Evolutionary conservation across 2,113 vertebrate genomes (phyloP).

Genomic region (Anoplopoma fimbria): DNA sequence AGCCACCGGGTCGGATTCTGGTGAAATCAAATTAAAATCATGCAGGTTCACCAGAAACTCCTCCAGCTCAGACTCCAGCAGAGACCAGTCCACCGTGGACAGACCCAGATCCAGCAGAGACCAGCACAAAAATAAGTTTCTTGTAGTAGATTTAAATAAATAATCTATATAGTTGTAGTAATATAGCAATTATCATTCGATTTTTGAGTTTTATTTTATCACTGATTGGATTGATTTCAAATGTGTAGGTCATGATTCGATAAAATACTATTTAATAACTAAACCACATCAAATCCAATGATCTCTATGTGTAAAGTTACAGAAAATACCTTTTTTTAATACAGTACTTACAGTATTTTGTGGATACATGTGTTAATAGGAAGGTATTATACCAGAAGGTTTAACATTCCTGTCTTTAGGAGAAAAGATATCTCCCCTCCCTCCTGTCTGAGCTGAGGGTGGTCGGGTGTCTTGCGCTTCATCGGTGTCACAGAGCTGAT

Average conservation of each 20-base stretch:
- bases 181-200: neutral
- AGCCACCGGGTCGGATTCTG: too few relatives aligned
- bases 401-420: neutral
- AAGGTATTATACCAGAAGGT: neutral
- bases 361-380: neutral
- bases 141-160: neutral
- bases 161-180: neutral
- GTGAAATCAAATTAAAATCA: too few relatives aligned
- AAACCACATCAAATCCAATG: neutral
- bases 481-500: conserved; percentile 18
- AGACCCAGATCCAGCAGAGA: too few relatives aligned
- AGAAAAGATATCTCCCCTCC: neutral
- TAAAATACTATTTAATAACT: neutral
- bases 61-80: too few relatives aligned
- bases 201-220: too few relatives aligned
- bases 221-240: too few relatives aligned
- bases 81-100: too few relatives aligned
- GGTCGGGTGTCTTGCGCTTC: neutral
- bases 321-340: neutral
- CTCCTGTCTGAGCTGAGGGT: neutral
- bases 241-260: neutral
- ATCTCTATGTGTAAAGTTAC: neutral
- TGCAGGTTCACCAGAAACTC: too few relatives aligned
- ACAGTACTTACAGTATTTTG: neutral
- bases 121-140: too few relatives aligned